Conservation (phyloP, 2,113 vertebrate species). For the Muntiacus muntjak region DNA sequence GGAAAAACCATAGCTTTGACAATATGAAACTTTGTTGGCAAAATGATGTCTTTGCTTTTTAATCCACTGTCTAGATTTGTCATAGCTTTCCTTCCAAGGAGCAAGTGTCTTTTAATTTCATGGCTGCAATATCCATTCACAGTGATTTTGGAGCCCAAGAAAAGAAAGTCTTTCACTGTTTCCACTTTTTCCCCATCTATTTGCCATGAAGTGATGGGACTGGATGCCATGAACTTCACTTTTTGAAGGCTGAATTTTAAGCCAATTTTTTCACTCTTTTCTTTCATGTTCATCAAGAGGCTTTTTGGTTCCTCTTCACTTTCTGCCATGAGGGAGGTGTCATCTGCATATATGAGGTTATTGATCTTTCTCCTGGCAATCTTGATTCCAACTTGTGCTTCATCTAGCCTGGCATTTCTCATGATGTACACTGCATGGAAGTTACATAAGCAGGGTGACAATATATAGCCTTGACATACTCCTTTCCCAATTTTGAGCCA, state of each 20-base stretch:
- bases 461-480: background rate
- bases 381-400: background rate
- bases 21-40: background rate
- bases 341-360: background rate
- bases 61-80: background rate
- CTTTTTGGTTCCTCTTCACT: background rate
- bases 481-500: background rate
- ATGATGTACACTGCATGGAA: background rate
- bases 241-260: background rate
- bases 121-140: background rate
- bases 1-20: background rate
- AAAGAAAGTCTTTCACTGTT: background rate
- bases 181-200: background rate
- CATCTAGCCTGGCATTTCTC: background rate
- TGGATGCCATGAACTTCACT: background rate
- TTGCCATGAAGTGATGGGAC: background rate
- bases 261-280: background rate
- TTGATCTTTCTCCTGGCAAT: background rate
- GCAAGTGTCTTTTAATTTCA: background rate
- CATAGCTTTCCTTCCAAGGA: background rate
- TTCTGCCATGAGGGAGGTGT: background rate
- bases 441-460: background rate
- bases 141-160: background rate
- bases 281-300: background rate
- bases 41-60: background rate